These are phyloP conservation scores for Ceratothoa steindachneri DNA, from an alignment of 2,888 invertebrate species.

Conservation along the genomic window DNA sequence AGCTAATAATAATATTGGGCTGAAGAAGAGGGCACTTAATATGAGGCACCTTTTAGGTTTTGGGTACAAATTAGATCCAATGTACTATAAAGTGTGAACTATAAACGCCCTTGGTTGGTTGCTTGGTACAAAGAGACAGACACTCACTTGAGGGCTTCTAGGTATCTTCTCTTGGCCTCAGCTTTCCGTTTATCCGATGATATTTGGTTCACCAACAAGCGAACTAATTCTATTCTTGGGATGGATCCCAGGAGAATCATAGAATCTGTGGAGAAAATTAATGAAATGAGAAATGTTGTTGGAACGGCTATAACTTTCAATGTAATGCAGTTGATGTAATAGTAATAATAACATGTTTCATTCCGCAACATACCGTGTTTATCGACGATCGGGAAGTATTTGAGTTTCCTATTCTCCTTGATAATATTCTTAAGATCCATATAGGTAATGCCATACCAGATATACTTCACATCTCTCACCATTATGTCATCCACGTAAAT, in stretches of 20 bases:
- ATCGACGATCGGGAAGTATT: slow-evolving; percentile 90
- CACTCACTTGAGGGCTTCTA: slow-evolving; percentile 63
- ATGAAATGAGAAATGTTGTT: background rate
- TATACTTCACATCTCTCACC: slow-evolving; percentile 77
- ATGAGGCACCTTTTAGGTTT: too few species aligned
- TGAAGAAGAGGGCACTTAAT: too few species aligned
- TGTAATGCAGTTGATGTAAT: too few species aligned
- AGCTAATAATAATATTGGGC: too few species aligned
- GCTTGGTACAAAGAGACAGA: too few species aligned
- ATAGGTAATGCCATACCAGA: slow-evolving; percentile 88
- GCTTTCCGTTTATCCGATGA: slow-evolving; percentile 74
- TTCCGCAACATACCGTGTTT: slow-evolving; percentile 60
- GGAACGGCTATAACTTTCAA: too few species aligned
- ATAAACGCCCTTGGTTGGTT: too few species aligned
- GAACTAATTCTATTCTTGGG: slow-evolving; percentile 80
- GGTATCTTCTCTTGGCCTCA: slow-evolving; percentile 72
- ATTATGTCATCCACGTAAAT: slow-evolving; percentile 96
- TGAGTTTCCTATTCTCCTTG: slow-evolving; percentile 67
- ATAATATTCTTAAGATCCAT: slow-evolving; percentile 78
- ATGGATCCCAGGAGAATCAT: slow-evolving; percentile 95
- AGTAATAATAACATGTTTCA: background rate
- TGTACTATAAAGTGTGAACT: too few species aligned
- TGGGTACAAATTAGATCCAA: too few species aligned
- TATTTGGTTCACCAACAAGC: slow-evolving; percentile 79
- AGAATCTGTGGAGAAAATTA: slow-evolving; percentile 25